A percentile compares a stretch with the other conserved stretches of the same genome.
Evolutionary conservation across 2,888 invertebrate species (phyloP).

Genomic region (Crematogaster levior): DNA sequence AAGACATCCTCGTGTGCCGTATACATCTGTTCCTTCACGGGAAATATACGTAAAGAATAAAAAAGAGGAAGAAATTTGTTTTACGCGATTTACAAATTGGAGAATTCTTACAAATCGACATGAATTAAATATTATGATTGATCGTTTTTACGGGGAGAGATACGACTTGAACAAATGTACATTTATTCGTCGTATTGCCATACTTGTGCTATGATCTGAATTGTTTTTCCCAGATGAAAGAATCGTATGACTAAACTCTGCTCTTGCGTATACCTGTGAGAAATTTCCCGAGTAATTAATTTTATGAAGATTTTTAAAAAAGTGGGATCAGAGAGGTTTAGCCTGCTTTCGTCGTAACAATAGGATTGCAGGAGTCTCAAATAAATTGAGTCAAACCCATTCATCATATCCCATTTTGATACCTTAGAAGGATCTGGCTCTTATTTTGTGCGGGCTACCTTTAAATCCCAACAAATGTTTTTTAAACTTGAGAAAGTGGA

Average conservation of each 20-base stretch:
- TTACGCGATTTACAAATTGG: background rate
- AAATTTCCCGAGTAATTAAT: background rate
- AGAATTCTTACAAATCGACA: background rate
- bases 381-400: conserved; percentile 76
- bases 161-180: background rate
- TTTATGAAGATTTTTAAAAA: background rate
- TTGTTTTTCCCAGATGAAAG: background rate
- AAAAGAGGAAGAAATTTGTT: background rate
- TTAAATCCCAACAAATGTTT: conserved; percentile 34
- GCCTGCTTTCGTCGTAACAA: conserved; percentile 83
- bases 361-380: conserved; percentile 81
- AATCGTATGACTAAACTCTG: no score
- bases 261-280: background rate
- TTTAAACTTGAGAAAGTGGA: conserved; percentile 64
- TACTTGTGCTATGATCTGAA: background rate
- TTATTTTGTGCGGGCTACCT: background rate
- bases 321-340: conserved; percentile 83
- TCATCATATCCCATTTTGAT: conserved; percentile 83
- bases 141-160: background rate
- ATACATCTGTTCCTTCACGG: background rate
- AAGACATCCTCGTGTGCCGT: no score
- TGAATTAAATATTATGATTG: background rate
- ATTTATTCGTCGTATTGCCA: background rate
- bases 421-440: conserved; percentile 80
- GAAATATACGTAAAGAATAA: background rate